Conservation (phyloP, 2,113 vertebrate species). For the Orientallactaga bullata region DNA sequence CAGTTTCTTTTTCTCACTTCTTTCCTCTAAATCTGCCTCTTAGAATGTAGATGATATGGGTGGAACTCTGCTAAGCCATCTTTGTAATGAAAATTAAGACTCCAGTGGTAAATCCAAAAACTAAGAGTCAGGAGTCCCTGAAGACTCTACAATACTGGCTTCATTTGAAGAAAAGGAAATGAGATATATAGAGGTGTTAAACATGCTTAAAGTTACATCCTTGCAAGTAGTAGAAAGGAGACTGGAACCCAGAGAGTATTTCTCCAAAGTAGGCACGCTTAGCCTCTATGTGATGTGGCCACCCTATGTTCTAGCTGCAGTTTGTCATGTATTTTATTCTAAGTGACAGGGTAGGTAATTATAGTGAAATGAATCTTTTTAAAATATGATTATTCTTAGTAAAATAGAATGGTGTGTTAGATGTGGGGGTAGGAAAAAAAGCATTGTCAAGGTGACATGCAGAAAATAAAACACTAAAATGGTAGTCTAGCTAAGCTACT, state of each 20-base stretch:
- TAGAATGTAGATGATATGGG: not conserved
- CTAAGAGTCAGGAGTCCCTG: not conserved
- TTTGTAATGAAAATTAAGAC: not conserved
- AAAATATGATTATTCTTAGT: conserved; percentile 19
- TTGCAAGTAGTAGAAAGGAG: not conserved
- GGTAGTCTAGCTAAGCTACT: not conserved
- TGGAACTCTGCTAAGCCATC: not conserved
- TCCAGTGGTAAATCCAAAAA: not conserved
- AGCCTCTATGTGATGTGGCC: not conserved
- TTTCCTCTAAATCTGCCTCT: not conserved
- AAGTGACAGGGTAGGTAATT: not conserved
- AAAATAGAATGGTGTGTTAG: not conserved
- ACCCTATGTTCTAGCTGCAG: not conserved
- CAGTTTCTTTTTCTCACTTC: not conserved
- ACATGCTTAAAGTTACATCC: not conserved
- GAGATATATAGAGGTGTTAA: not conserved
- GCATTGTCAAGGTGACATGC: not conserved
- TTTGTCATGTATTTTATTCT: not conserved
- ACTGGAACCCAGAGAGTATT: not conserved
- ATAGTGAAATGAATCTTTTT: conserved; percentile 5
- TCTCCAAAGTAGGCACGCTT: not conserved
- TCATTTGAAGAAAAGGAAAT: not conserved
- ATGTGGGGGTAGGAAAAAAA: not conserved
- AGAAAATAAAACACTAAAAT: conserved; percentile 41
- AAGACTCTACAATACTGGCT: not conserved